Conservation (phyloP, 2,113 vertebrate genomes). For the Lamprotornis superbus region DNA sequence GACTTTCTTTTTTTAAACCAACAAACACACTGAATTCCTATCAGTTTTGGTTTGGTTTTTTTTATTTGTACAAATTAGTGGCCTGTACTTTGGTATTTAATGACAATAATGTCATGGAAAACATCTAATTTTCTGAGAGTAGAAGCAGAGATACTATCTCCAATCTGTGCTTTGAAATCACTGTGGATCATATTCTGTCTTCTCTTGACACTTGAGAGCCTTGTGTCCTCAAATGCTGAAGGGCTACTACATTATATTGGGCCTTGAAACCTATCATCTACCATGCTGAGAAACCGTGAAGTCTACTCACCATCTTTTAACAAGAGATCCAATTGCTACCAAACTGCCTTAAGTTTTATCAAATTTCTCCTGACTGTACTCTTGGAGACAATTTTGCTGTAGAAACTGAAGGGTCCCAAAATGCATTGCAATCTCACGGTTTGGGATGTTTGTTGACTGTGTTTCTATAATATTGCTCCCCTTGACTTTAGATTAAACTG, state of each 20-base stretch:
- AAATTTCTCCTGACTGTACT: background rate
- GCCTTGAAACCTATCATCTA: background rate
- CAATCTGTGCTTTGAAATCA: background rate
- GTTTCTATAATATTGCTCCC: background rate
- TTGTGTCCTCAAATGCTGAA: background rate
- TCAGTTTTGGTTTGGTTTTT: background rate
- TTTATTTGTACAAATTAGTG: background rate
- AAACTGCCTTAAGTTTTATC: background rate
- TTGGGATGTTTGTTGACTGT: background rate
- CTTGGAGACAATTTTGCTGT: background rate
- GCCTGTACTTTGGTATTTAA: background rate
- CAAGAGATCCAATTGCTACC: background rate
- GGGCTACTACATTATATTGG: fast-evolving
- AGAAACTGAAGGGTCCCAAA: background rate
- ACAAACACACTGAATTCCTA: background rate
- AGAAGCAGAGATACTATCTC: background rate
- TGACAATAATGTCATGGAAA: background rate
- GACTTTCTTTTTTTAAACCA: background rate
- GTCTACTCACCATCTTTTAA: background rate
- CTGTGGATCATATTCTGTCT: background rate
- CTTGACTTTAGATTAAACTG: background rate
- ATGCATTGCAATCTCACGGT: background rate
- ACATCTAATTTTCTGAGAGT: background rate
- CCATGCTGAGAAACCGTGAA: background rate
- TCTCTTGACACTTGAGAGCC: background rate